Evolutionary conservation across 2,113 vertebrate species (phyloP).

Genomic region (Vicugna pacos): DNA sequence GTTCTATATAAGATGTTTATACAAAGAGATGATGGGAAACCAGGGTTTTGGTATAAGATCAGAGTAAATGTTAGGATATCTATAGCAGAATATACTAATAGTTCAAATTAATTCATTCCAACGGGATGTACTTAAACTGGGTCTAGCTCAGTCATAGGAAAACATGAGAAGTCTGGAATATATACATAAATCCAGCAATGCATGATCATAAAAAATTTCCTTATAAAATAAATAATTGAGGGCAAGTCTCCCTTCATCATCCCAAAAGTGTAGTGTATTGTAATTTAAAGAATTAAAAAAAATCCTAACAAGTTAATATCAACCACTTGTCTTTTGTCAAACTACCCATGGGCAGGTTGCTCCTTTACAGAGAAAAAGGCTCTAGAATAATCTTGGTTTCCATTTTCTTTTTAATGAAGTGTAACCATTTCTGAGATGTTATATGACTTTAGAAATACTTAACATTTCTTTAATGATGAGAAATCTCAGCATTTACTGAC

Average conservation of each 20-base stretch:
- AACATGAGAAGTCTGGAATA: background rate
- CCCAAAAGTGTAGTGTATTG: background rate
- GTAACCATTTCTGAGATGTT: background rate
- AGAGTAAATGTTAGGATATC: slow-evolving; percentile 42
- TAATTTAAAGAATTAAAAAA: background rate
- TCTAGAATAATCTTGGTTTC: background rate
- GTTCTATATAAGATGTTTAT: slow-evolving; percentile 16
- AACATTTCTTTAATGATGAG: background rate
- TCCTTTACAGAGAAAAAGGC: background rate
- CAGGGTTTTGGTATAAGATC: background rate
- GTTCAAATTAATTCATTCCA: background rate
- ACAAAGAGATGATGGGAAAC: slow-evolving; percentile 24
- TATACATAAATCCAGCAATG: background rate
- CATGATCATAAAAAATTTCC: background rate
- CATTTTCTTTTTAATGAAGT: slow-evolving; percentile 15
- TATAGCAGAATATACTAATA: background rate
- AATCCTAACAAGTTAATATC: background rate
- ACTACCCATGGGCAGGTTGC: background rate
- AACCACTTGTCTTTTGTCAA: background rate
- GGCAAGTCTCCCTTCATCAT: background rate
- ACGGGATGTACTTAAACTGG: background rate
- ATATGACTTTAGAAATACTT: slow-evolving; percentile 33
- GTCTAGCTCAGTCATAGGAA: background rate
- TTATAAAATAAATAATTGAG: slow-evolving; percentile 20
- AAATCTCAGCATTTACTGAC: slow-evolving; percentile 43